Evolutionary conservation across 2,888 invertebrate species (phyloP).

Genomic region (Hedya salicella): DNA sequence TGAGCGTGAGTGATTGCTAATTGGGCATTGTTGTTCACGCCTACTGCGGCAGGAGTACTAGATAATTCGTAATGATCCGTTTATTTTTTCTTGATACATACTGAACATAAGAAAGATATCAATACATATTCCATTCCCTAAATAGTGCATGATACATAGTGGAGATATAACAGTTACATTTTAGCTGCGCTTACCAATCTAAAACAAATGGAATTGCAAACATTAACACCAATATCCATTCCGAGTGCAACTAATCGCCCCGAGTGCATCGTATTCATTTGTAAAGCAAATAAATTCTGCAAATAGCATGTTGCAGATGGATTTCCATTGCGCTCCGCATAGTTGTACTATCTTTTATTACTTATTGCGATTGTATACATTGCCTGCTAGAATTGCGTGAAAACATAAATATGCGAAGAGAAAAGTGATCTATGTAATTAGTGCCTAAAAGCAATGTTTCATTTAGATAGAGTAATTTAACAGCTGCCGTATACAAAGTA

Average conservation of each 20-base stretch:
- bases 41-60: too few relatives aligned
- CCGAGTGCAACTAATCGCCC: constrained; percentile 60
- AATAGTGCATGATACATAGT: neutral
- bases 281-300: constrained; percentile 60
- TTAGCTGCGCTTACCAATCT: neutral
- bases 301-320: constrained; percentile 26
- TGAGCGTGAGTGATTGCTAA: too few relatives aligned
- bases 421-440: too few relatives aligned
- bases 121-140: neutral
- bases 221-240: constrained; percentile 22
- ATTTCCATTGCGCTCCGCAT: constrained; percentile 21
- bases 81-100: too few relatives aligned
- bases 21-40: too few relatives aligned
- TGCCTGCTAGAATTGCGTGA: neutral
- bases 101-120: too few relatives aligned
- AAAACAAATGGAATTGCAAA: neutral
- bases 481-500: too few relatives aligned
- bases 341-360: constrained; percentile 27
- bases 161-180: neutral
- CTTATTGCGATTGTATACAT: neutral
- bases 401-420: too few relatives aligned
- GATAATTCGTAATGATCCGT: too few relatives aligned
- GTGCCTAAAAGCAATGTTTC: too few relatives aligned
- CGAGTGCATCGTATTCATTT: constrained; percentile 67
- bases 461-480: too few relatives aligned